These are phyloP conservation scores for Iguana delicatissima DNA, from an alignment of 2,797 vertebrate genomes.

Conservation along the genomic window DNA sequence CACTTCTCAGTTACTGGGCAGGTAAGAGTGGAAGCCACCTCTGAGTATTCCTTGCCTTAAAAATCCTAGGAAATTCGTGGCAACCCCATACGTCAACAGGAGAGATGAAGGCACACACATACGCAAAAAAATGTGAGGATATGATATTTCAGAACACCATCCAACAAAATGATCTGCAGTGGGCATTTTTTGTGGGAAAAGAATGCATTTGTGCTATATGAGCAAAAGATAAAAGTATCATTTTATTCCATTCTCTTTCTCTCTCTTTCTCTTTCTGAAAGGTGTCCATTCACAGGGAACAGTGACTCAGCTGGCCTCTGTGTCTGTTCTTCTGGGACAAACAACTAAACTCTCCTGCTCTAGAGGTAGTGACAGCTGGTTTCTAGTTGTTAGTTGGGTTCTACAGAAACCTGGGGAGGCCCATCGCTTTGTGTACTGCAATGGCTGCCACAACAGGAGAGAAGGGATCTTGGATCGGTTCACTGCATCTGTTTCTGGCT, in stretches of 20 bases:
- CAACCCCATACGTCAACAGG: too few relatives aligned
- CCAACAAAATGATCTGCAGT: too few relatives aligned
- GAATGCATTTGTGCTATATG: too few relatives aligned
- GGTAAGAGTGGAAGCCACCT: background rate
- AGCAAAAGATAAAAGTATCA: too few relatives aligned
- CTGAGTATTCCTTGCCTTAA: too few relatives aligned
- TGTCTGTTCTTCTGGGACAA: background rate
- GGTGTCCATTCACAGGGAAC: background rate
- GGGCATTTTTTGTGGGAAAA: too few relatives aligned
- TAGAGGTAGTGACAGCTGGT: too few relatives aligned
- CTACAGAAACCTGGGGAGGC: background rate
- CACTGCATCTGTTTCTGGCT: background rate
- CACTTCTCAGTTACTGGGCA: background rate
- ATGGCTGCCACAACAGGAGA: background rate
- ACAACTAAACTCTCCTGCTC: background rate
- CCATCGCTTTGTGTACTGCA: background rate
- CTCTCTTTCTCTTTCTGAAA: background rate
- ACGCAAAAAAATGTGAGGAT: background rate
- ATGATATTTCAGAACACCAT: background rate
- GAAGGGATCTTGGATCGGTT: background rate
- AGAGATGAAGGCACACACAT: too few relatives aligned
- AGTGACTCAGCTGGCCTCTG: background rate
- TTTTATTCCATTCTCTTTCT: too few relatives aligned
- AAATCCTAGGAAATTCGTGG: too few relatives aligned
- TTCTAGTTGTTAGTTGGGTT: fast-evolving